These are phyloP conservation scores for Tangara arthus DNA, from an alignment of 2,797 vertebrate genomes.

Conservation along the genomic window DNA sequence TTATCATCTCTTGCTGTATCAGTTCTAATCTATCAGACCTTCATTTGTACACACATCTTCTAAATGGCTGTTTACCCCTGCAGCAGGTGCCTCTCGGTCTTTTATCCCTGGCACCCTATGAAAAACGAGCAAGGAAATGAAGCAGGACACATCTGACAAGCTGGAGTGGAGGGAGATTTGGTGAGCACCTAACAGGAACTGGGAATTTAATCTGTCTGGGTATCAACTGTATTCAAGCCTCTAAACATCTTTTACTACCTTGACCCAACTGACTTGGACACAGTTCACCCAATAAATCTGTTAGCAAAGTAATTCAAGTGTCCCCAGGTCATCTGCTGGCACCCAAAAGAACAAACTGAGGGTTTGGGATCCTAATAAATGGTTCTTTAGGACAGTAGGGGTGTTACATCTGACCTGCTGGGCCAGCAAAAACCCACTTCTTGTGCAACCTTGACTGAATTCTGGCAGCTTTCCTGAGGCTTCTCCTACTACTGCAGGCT, in stretches of 20 bases:
- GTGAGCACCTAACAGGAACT: neutral
- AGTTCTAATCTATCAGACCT: neutral
- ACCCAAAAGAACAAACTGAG: neutral
- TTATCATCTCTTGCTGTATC: neutral
- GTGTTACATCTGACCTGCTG: neutral
- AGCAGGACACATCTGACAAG: neutral
- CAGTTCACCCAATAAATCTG: neutral
- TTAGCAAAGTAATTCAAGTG: neutral
- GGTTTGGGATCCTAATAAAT: neutral
- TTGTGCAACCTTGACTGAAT: neutral
- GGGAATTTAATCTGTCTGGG: neutral
- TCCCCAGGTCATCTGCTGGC: neutral
- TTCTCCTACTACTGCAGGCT: neutral
- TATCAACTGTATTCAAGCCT: constrained; percentile 1
- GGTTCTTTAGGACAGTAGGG: neutral
- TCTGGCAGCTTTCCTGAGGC: neutral
- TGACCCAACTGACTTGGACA: neutral
- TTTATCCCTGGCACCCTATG: neutral
- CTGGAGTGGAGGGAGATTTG: neutral
- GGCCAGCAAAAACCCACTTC: neutral
- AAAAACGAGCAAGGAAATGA: constrained; percentile 25
- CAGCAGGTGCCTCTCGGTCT: neutral
- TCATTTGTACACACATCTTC: neutral
- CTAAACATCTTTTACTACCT: neutral
- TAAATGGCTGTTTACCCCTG: neutral